Evolutionary conservation across 2,888 invertebrate genomes (phyloP), one percentile per base, ranked within the genome.

Genomic region (Drosophila austrosaltans): DNA sequence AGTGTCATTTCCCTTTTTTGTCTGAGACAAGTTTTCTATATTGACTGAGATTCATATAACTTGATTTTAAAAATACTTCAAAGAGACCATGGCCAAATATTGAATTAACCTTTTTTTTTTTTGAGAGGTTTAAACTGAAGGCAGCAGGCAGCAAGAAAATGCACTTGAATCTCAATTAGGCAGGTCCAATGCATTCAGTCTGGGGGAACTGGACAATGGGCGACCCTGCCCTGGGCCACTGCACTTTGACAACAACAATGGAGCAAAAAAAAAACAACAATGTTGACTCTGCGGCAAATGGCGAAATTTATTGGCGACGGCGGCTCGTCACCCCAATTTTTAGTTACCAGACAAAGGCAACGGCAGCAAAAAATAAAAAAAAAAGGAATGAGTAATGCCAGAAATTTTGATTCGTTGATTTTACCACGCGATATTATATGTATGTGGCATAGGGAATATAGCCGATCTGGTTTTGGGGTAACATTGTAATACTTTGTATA

Each of bases 101-200:
- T 81, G 87, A 79, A 74, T 76, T 71, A 71, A 68, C 62, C 72
- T 81, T 65, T 48, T 48, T 10, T 48, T 20, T 2, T 42, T n/a
- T 44, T 20, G 20, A 44, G 22, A 48, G 48, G 22, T 48, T 48
- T 48, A 10, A 10, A 40, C 40, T n/a, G n/a, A 40, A 3, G n/a
- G 1, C 36, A 36, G 1, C 36, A 10, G 57, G 66, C 58, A 53
- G 66, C 67, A 70, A 66, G 63, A 72, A 73, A 84, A 72, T 76
- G 72, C 83, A 78, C 86, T 84, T 83, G 83, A 88, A 75, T 86
- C 76, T 83, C 81, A 84, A 84, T 88, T 88, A 81, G 81, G 75
- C 76, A 81, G 81, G 73, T 73, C 63, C 76, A 74, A 63, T 75
- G 66, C 69, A 63, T 75, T 53, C 66, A 42, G 36, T 20, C 42